Evolutionary conservation across 2,797 vertebrate species (phyloP).

Genomic region (Limosa lapponica): DNA sequence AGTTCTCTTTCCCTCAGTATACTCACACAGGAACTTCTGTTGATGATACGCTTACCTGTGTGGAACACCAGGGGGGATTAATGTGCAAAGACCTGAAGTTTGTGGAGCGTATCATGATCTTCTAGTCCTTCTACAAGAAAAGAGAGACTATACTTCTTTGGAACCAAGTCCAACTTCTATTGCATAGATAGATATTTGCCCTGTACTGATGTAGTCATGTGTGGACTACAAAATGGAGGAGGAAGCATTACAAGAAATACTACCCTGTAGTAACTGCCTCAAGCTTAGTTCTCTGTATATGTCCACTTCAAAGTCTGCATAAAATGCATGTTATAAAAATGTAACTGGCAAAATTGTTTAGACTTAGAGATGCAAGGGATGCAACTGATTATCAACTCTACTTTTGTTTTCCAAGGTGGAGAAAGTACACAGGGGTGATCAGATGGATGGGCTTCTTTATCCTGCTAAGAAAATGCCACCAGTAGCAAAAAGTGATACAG

Average conservation of each 20-base stretch:
- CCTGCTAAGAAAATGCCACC: conserved; percentile 76
- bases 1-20: background rate
- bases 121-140: background rate
- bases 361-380: background rate
- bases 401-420: conserved; percentile 77
- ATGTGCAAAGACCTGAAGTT: background rate
- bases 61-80: background rate
- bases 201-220: background rate
- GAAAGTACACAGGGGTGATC: conserved; percentile 70
- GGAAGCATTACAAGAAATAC: background rate
- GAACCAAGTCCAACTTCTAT: background rate
- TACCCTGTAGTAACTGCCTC: background rate
- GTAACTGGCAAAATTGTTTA: background rate
- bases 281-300: background rate
- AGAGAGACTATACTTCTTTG: background rate
- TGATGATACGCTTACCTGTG: background rate
- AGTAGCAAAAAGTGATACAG: conserved; percentile 19
- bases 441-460: conserved; percentile 82
- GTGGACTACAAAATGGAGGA: background rate
- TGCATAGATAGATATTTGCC: background rate
- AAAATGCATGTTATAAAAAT: background rate
- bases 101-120: background rate
- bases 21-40: background rate
- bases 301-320: background rate
- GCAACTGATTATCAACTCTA: background rate